phyloP scores from a whole-genome alignment of 1,140 invertebrate species.

The Caenorhabditis latens region DNA sequence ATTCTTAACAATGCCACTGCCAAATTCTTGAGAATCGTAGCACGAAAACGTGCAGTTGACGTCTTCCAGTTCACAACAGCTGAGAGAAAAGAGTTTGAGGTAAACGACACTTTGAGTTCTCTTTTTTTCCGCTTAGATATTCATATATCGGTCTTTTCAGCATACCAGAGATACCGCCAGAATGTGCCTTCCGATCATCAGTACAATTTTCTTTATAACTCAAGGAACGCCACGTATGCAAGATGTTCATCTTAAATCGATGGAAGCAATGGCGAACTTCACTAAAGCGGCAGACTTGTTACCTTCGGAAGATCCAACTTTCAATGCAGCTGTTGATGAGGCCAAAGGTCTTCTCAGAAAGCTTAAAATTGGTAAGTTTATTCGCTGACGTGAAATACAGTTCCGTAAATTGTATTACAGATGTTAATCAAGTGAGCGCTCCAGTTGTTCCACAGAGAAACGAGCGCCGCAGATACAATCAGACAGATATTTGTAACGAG shows the following conservation, averaged over 20 bases:
- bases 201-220: neutral
- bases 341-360: neutral
- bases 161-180: neutral
- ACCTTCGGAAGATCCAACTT: neutral
- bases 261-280: conserved; percentile 43
- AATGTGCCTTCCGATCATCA: neutral
- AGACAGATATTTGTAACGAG: conserved; percentile 12
- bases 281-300: neutral
- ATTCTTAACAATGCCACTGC: conserved; percentile 21
- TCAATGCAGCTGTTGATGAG: neutral
- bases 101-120: neutral
- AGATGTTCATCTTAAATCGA: neutral
- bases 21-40: neutral
- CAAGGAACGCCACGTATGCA: conserved; percentile 1
- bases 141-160: neutral
- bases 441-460: conserved; percentile 12
- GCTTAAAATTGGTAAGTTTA: conserved; percentile 8
- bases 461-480: conserved; percentile 25
- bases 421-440: neutral
- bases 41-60: neutral
- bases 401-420: neutral
- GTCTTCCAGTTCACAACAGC: neutral
- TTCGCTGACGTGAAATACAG: neutral
- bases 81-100: conserved; percentile 24
- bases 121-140: too few species aligned